Percentiles rank a stretch among this genome's conserved stretches.
Conservation (phyloP, 1,140 invertebrate genomes). For the Frieseomelitta varia region DNA sequence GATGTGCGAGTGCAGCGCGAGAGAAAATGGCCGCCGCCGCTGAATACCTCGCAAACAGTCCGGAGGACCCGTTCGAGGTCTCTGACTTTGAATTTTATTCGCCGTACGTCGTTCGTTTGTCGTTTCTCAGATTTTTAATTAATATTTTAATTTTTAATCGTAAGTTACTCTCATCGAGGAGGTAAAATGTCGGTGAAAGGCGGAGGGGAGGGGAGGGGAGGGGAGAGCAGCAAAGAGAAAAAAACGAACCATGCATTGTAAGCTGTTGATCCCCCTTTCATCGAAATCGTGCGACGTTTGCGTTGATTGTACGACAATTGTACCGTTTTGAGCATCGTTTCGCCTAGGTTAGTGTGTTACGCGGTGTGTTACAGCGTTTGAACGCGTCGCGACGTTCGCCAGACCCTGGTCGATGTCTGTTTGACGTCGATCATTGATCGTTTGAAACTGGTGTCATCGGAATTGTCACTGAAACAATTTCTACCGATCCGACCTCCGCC, state of each 20-base stretch:
- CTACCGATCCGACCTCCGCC: slow-evolving; percentile 40
- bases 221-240: not conserved
- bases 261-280: not conserved
- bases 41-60: not conserved
- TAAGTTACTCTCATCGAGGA: slow-evolving; percentile 2
- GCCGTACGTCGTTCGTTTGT: slow-evolving; percentile 23
- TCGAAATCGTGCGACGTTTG: not conserved
- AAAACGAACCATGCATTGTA: not conserved
- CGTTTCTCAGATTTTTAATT: slow-evolving; percentile 56
- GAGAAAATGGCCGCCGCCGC: not conserved
- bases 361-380: too few species aligned
- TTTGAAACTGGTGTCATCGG: slow-evolving; percentile 15
- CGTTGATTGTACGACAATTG: not conserved
- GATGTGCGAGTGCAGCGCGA: not conserved
- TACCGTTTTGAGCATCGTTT: not conserved
- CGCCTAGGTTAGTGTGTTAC: not conserved
- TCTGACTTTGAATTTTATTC: slow-evolving; percentile 36
- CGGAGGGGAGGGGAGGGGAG: not conserved
- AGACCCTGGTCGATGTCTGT: too few species aligned
- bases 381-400: not conserved
- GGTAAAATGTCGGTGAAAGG: not conserved
- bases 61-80: not conserved
- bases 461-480: slow-evolving; percentile 43
- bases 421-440: not conserved
- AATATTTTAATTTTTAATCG: slow-evolving; percentile 49